These are phyloP conservation scores for Mesorhabditis sp. DNA, from an alignment of 2,888 invertebrate genomes.

Conservation along the genomic window DNA sequence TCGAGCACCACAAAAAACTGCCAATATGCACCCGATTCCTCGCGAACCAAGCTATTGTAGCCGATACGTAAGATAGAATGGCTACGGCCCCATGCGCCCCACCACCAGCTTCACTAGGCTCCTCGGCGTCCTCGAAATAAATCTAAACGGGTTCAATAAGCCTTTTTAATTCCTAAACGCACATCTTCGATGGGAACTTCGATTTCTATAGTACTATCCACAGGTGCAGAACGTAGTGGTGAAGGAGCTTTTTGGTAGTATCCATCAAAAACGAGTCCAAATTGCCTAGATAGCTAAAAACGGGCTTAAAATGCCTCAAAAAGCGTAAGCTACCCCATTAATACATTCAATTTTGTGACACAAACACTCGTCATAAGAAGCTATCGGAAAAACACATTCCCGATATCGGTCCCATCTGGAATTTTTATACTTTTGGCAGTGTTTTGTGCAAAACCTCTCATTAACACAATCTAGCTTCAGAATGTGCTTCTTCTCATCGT, in stretches of 20 bases:
- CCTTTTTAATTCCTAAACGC: no score
- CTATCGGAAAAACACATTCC: not conserved
- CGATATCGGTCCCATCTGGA: not conserved
- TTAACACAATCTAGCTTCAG: not conserved
- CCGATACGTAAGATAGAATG: no score
- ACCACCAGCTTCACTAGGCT: no score
- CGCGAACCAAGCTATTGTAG: no score
- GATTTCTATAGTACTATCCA: not conserved
- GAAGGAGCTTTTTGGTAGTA: not conserved
- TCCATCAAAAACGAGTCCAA: not conserved
- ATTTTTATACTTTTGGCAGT: not conserved
- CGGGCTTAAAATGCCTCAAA: not conserved
- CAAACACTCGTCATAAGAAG: slow-evolving; percentile 2
- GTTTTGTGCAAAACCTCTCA: not conserved
- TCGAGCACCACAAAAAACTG: no score
- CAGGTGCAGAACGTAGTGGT: not conserved
- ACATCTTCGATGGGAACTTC: no score
- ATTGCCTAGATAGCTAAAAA: not conserved
- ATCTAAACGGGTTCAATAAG: no score
- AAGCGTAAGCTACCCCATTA: not conserved
- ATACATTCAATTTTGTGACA: not conserved
- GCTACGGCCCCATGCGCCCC: no score
- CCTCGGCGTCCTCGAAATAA: no score
- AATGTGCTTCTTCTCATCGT: not conserved
- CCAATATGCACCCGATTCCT: no score